Conservation (phyloP, 2,888 invertebrate genomes). For the Drosophila nr. perissopoda region DNA sequence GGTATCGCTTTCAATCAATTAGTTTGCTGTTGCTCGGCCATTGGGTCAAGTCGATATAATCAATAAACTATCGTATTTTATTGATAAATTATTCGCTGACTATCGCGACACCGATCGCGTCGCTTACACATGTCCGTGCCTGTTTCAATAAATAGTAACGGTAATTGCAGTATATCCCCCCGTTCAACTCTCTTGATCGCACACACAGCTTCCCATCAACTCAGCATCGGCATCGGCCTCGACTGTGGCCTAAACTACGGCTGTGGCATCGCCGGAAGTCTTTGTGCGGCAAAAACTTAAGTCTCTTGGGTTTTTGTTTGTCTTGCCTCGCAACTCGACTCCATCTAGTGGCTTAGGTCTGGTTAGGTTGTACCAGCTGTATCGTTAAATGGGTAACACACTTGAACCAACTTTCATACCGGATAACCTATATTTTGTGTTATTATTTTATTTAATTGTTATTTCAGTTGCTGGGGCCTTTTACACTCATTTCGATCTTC, state of each 20-base stretch:
- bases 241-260: conserved; percentile 5
- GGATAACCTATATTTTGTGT: conserved; percentile 40
- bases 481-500: conserved; percentile 5
- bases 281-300: conserved; percentile 60
- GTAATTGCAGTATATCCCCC: conserved; percentile 34
- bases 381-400: conserved; percentile 50
- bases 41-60: conserved; percentile 69
- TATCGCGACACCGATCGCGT: conserved; percentile 70
- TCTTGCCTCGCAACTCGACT: conserved; percentile 27
- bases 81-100: conserved; percentile 74
- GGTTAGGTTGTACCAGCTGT: conserved; percentile 32
- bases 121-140: conserved; percentile 71
- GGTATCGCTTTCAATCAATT: conserved; percentile 68
- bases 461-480: conserved; percentile 27
- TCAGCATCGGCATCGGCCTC: conserved; percentile 12
- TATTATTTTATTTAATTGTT: conserved; percentile 45
- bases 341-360: conserved; percentile 19
- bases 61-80: conserved; percentile 66
- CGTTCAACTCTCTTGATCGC: conserved; percentile 5
- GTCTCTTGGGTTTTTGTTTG: conserved; percentile 35
- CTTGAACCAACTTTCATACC: conserved; percentile 46
- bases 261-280: conserved; percentile 69
- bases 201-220: conserved; percentile 51
- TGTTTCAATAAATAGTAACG: conserved; percentile 76
- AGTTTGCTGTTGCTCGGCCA: conserved; percentile 50